Conservation (phyloP, 2,888 invertebrate species). For the Hedya salicella region DNA sequence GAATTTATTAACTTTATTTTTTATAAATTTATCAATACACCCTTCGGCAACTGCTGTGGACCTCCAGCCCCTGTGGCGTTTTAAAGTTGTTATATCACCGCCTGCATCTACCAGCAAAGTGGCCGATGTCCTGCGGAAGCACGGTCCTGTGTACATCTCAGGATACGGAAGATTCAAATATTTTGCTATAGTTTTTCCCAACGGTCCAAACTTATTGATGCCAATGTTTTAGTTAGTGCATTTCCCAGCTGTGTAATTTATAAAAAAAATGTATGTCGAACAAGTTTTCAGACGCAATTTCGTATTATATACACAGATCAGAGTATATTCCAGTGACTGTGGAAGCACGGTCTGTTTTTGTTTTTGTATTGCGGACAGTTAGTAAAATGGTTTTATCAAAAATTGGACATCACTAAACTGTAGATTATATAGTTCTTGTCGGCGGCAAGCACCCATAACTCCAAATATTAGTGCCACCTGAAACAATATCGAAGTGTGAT, state of each 20-base stretch:
- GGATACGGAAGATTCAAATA: conserved; percentile 2
- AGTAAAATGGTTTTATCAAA: neutral
- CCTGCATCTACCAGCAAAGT: too few species aligned
- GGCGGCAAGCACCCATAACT: conserved; percentile 11
- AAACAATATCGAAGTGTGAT: conserved; percentile 1
- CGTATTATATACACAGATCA: neutral
- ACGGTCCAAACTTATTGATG: conserved; percentile 5
- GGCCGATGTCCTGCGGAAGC: too few species aligned
- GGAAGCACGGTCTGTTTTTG: neutral
- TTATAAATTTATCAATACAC: too few species aligned
- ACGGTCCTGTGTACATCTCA: too few species aligned
- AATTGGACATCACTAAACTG: neutral
- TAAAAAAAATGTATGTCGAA: conserved; percentile 2
- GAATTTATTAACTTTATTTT: too few species aligned
- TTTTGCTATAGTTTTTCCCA: conserved; percentile 3
- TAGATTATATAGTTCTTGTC: neutral
- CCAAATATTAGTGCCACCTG: too few species aligned
- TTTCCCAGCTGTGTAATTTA: neutral
- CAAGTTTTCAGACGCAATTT: neutral
- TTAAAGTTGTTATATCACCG: too few species aligned
- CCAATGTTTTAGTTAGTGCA: conserved; percentile 12
- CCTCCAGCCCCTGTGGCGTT: too few species aligned
- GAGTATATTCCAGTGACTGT: neutral
- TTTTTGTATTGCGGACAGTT: conserved; percentile 1
- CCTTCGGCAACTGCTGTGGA: too few species aligned